Evolutionary conservation across 2,113 vertebrate species (phyloP), one percentile per base, ranked within the genome.

Genomic region (Sylvia atricapilla): DNA sequence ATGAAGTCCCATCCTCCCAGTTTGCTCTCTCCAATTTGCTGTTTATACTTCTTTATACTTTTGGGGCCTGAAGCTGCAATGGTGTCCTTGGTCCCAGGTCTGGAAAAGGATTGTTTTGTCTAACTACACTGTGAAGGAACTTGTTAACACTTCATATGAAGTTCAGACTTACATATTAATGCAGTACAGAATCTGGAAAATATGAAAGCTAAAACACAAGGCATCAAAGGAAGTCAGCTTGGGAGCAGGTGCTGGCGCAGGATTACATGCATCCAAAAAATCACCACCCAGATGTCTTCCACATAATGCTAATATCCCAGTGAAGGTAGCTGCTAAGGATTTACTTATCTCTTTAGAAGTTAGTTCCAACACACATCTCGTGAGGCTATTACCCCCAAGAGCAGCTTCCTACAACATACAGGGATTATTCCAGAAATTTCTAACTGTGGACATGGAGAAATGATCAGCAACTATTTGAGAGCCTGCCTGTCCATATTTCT

Each of bases 341-440:
- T 55, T 35, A 33, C 33, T 44, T 37, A 0, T 21, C 35, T 66
- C 30, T 82, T 64, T 33, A 73, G n/a, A 62, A 83, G 18, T 28
- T 33, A 62, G 12, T 76, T 90, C n/a, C 28, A 53, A 28, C 24
- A 76, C 0, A 3, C 6, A 49, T 16, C 46, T 60, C 0, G 0
- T 25, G 27, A 82, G 9, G 23, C 14, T 27, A 52, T 39, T 22
- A 24, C 7, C 4, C 7, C 21, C 2, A 3, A 28, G 9, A 79
- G 28, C 41, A 49, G 22, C 18, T 87, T 91, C 41, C 25, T 41
- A 75, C 22, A 79, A 60, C 6, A 16, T 23, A 63, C 0, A 69
- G 44, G 44, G n/a, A 49, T 59, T 70, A 70, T 25, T 39, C 22
- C 18, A 89, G 22, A 79, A 87, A 53, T n/a, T 56, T 22, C 53